A percentile compares a stretch with the other conserved stretches of the same genome.
These are phyloP conservation scores for Dendropsophus ebraccatus DNA, from an alignment of 2,113 vertebrate genomes.

Conservation along the genomic window DNA sequence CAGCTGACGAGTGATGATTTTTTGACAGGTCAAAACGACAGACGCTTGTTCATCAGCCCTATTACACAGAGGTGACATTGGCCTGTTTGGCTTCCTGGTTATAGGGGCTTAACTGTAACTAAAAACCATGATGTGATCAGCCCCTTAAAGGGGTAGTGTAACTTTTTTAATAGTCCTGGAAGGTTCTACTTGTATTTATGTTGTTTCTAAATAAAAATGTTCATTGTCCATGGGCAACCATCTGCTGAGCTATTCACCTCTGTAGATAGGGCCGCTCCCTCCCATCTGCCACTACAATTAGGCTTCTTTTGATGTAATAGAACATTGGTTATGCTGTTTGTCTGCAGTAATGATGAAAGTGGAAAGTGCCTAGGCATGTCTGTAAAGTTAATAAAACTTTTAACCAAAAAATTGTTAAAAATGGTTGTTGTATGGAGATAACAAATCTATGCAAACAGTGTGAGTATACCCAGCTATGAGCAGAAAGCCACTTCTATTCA, in stretches of 20 bases:
- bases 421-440: too few relatives aligned
- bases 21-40: too few relatives aligned
- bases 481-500: too few relatives aligned
- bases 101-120: too few relatives aligned
- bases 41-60: too few relatives aligned
- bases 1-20: too few relatives aligned
- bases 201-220: not conserved
- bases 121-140: too few relatives aligned
- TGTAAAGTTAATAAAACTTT: not conserved
- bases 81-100: too few relatives aligned
- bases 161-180: too few relatives aligned
- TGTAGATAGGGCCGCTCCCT: not conserved
- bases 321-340: not conserved
- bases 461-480: not conserved
- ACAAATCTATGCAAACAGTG: not conserved
- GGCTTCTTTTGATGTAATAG: not conserved
- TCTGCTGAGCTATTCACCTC: not conserved
- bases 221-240: not conserved
- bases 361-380: not conserved
- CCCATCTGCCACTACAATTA: not conserved
- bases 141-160: too few relatives aligned
- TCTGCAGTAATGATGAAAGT: not conserved
- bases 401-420: too few relatives aligned
- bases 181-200: not conserved
- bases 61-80: too few relatives aligned